Evolutionary conservation across 1,140 invertebrate genomes (phyloP).

Genomic region (Scylla paramamosain): DNA sequence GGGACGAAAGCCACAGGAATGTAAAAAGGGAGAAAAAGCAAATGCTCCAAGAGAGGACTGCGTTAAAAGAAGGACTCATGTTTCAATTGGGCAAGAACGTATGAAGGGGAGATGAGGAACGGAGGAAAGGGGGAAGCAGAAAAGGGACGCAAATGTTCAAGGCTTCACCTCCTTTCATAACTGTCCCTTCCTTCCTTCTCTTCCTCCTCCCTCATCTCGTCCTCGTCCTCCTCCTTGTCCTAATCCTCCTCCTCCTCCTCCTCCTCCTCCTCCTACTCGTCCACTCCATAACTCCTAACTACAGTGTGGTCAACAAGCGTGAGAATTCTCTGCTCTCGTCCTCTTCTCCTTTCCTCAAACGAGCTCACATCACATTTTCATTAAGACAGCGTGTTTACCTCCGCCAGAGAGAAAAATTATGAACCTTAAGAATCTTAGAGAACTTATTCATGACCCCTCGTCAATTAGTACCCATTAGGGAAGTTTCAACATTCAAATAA

Average conservation of each 20-base stretch:
- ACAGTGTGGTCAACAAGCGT: neutral
- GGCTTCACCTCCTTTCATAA: neutral
- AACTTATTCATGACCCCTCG: neutral
- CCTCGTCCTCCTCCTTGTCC: neutral
- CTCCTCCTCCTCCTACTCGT: neutral
- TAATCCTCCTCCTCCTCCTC: neutral
- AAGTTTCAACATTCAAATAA: neutral
- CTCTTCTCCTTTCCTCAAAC: neutral
- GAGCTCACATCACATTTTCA: neutral
- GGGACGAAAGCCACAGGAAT: too few relatives aligned
- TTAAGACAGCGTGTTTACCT: neutral
- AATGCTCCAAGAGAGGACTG: neutral
- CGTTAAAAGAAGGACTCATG: constrained; percentile 13
- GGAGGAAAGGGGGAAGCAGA: neutral
- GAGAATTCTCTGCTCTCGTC: neutral
- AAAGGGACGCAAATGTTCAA: neutral
- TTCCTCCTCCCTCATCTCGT: too few relatives aligned
- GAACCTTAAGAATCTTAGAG: neutral
- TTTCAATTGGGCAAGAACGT: constrained; percentile 9
- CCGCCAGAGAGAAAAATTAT: neutral
- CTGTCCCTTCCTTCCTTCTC: neutral
- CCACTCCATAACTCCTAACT: neutral
- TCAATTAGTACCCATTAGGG: neutral
- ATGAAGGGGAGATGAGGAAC: neutral
- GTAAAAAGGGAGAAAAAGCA: too few relatives aligned